A percentile compares a stretch with the other conserved stretches of the same genome.
Evolutionary conservation across 2,888 invertebrate species (phyloP).

Genomic region (Corbicula japonica): DNA sequence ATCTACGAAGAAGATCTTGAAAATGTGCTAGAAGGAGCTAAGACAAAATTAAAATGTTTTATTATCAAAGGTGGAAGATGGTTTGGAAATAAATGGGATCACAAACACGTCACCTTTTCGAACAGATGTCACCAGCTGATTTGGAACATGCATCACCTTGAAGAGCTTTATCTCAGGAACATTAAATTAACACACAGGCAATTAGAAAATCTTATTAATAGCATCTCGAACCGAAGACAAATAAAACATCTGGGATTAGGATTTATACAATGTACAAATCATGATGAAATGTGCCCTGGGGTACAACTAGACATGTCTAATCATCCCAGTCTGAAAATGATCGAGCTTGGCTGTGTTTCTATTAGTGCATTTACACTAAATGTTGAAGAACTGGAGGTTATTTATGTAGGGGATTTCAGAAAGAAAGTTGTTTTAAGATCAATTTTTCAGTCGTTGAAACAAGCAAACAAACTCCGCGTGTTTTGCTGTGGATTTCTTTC

Average conservation of each 20-base stretch:
- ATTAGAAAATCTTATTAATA: neutral
- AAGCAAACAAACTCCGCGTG: neutral
- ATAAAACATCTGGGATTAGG: neutral
- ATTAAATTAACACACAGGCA: neutral
- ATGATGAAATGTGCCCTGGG: neutral
- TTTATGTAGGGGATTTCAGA: neutral
- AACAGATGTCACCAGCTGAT: neutral
- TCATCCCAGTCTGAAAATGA: neutral
- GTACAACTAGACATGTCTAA: neutral
- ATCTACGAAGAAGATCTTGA: neutral
- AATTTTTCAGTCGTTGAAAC: neutral
- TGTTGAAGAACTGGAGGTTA: neutral
- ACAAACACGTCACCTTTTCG: neutral
- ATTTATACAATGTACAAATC: neutral
- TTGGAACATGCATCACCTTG: neutral
- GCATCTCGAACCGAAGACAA: neutral
- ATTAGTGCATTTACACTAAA: neutral
- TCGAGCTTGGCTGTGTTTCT: neutral
- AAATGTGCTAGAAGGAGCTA: neutral
- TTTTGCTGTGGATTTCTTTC: neutral
- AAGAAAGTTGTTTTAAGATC: neutral
- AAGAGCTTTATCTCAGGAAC: slow-evolving; percentile 3
- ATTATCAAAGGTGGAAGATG: neutral
- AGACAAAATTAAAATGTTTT: neutral
- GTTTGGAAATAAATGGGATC: neutral